Base-by-base conservation (phyloP, 2,113 vertebrate species). In the Shinisaurus crocodilurus region DNA sequence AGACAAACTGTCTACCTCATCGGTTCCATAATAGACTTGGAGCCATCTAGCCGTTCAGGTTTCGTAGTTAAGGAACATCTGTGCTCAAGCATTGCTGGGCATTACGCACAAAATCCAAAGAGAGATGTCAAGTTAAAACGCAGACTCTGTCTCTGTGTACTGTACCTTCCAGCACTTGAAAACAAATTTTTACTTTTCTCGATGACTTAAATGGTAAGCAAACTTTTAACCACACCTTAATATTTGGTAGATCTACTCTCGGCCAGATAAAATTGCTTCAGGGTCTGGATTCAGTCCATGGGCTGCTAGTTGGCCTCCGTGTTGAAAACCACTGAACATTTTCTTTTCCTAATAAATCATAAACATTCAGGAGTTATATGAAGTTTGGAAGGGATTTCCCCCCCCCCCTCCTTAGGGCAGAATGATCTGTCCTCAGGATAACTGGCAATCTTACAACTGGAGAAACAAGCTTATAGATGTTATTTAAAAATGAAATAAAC, bases 321-420 rank as follows among this genome's bases (percentile, higher is more conserved):
- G 74, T 74, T 65, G n/a, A 67, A 85, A 90, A 79, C 60, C 89
- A 70, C 72, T 13, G 34, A 85, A 67, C 79, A 32, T 90, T 85
- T 85, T 85, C 74, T 85, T 85, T 69, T 89, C 69, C 54, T 40
- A 89, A 69, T 90, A 90, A 67, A 57, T 90, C 74, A 79, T 79
- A 85, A 90, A 90, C 45, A 40, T 67, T 57, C 60, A 88, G 43
- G 50, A 37, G 43, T 50, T 80, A 23, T 65, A n/a, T 79, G n/a
- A 6, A 67, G 43, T 90, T 85, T n/a, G 23, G 72, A 85, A 76
- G 63, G 34, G 72, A 67, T 60, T 25, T 10, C 69, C 79, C 5
- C 67, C 77, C n/a, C n/a, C 69, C 79, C 79, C 75, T 79, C 82
- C n/a, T 79, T 34, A 37, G 82, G 74, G 74, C 3, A 34, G 63